These are phyloP conservation scores for Erythrocercus mccallii DNA, from an alignment of 2,113 vertebrate species.

Conservation along the genomic window DNA sequence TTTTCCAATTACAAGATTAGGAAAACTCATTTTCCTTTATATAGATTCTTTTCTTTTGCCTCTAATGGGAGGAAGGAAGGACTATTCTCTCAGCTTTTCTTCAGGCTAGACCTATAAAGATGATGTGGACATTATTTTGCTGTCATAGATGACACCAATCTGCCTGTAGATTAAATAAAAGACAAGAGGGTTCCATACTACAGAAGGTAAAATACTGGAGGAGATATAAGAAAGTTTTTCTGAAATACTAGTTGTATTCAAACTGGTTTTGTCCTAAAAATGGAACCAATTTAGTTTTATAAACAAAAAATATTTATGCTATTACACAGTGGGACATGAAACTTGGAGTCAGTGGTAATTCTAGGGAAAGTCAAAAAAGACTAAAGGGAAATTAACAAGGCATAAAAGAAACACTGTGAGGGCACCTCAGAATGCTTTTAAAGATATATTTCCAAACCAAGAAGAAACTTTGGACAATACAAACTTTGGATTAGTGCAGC, in stretches of 20 bases:
- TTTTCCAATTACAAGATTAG: background rate
- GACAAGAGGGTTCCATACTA: background rate
- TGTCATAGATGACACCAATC: background rate
- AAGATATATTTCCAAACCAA: background rate
- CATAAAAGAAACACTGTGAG: background rate
- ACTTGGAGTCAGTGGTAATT: background rate
- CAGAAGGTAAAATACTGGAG: background rate
- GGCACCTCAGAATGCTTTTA: background rate
- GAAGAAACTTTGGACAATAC: background rate
- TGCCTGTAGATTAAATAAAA: background rate
- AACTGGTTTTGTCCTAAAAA: background rate
- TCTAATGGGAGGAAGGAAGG: background rate
- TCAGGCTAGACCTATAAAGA: background rate
- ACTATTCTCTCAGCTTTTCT: background rate
- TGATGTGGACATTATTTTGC: background rate
- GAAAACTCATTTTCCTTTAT: background rate
- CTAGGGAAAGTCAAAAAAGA: background rate
- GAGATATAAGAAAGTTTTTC: background rate
- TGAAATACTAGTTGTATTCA: background rate
- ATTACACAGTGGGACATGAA: background rate
- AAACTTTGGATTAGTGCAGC: background rate
- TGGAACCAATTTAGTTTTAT: background rate
- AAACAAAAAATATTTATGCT: background rate
- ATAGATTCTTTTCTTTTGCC: background rate
- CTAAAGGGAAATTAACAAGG: background rate